Percentiles rank a stretch among this genome's conserved stretches.
phyloP scores from a whole-genome alignment of 2,888 invertebrate species.

The Rosalia funebris region DNA sequence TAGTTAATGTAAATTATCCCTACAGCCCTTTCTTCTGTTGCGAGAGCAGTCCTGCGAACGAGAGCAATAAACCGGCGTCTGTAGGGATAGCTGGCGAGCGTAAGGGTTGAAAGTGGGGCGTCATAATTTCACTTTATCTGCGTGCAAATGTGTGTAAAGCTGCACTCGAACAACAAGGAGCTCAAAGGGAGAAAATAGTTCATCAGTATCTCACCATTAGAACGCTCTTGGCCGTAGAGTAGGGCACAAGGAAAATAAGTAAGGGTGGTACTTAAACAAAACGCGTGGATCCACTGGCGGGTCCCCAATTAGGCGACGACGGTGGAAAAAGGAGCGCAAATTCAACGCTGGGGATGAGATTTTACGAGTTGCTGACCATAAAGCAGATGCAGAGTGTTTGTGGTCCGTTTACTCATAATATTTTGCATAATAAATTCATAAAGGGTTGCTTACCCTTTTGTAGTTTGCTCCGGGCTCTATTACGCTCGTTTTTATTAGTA shows the following conservation, averaged over 20 bases:
- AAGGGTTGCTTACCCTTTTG: constrained; percentile 31
- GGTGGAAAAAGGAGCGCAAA: constrained; percentile 46
- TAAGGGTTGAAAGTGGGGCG: constrained; percentile 1
- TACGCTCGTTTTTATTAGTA: background rate
- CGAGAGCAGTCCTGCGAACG: too few relatives aligned
- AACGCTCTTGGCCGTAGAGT: constrained; percentile 46
- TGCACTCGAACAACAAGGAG: constrained; percentile 34
- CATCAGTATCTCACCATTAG: constrained; percentile 49
- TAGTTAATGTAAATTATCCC: too few relatives aligned
- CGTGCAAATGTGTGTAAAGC: constrained; percentile 41
- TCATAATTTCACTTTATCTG: constrained; percentile 40
- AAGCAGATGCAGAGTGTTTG: constrained; percentile 45
- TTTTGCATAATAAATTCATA: constrained; percentile 51
- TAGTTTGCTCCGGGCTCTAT: constrained; percentile 9
- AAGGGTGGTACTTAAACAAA: constrained; percentile 44
- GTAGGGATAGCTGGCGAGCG: background rate
- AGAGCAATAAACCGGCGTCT: background rate
- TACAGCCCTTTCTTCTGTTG: too few relatives aligned
- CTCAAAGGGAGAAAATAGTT: constrained; percentile 44
- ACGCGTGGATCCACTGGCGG: constrained; percentile 46
- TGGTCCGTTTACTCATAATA: constrained; percentile 46
- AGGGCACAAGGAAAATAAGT: constrained; percentile 43
- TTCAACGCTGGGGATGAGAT: constrained; percentile 49
- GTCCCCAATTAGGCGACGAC: constrained; percentile 37
- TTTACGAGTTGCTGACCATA: constrained; percentile 44